These are phyloP conservation scores for Bubo scandiacus DNA, from an alignment of 2,113 vertebrate genomes.

Conservation along the genomic window DNA sequence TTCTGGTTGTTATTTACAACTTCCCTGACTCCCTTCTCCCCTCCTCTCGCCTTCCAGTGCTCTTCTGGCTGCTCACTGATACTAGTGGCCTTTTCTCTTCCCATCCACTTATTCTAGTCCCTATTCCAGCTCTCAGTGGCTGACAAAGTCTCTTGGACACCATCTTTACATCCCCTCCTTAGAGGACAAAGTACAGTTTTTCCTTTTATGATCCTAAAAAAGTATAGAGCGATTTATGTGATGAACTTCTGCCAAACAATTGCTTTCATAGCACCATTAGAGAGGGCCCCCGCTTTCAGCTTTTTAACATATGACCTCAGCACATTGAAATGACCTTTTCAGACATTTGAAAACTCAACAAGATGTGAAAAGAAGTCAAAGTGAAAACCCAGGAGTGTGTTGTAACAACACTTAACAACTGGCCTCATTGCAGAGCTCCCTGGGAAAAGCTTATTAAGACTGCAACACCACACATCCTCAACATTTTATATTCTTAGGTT, in stretches of 20 bases:
- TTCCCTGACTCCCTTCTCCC: not conserved
- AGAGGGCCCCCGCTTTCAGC: not conserved
- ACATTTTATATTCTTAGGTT: slow-evolving; percentile 3
- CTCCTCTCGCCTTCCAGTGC: not conserved
- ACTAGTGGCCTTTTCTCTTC: not conserved
- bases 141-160: not conserved
- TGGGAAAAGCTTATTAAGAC: not conserved
- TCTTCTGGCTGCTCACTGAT: not conserved
- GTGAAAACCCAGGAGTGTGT: slow-evolving; percentile 14
- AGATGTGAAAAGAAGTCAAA: slow-evolving; percentile 32
- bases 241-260: slow-evolving; percentile 24
- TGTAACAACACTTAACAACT: slow-evolving; percentile 11
- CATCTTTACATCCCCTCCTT: not conserved
- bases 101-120: not conserved
- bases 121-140: not conserved
- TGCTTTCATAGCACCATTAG: slow-evolving; percentile 8
- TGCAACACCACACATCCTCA: not conserved
- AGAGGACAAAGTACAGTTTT: slow-evolving; percentile 3
- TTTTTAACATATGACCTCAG: slow-evolving; percentile 23
- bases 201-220: not conserved
- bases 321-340: slow-evolving; percentile 40
- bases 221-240: not conserved
- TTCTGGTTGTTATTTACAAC: not conserved
- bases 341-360: not conserved
- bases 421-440: not conserved